Base-by-base conservation (phyloP, 2,113 vertebrate species). In the Ranitomeya variabilis region DNA sequence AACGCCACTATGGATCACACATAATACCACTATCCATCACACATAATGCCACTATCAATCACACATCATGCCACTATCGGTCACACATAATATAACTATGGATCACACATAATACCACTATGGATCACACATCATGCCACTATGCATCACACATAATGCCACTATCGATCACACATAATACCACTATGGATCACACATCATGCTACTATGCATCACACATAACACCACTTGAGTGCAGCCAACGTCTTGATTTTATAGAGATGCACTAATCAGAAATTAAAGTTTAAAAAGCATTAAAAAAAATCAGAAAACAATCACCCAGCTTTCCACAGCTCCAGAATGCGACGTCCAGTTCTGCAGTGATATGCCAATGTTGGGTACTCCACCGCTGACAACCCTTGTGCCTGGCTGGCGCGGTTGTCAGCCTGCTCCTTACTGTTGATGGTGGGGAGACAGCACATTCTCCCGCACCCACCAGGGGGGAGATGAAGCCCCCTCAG, bases 361-460 rank as follows among this genome's bases (percentile, higher is more conserved):
- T 45, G 15, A 45, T 45, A 5, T 45, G 37, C 37, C 37, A 5
- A 45, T 45, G 37, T 45, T 5, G 37, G 37, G 3, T 45, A 5
- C 37, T 45, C 26, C 26, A 2, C 67, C 0, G 23, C 23, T 71
- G 67, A 26, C 23, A 31, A 71, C 23, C 67, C 23, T 14, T 31
- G 67, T 16, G 26, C 7, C 6, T 5, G 16, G 69, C 69, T 37
- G 26, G 13, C 5, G 16, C 23, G 12, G 23, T 16, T 73, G 23
- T 73, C 69, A 73, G 23, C 26, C 69, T 2, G 69, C 26, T 21
- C 18, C 62, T 64, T 7, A 9, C 18, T 21, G 62, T 0, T 4
- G 19, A 64, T 64, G 71, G 77, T 91, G 90, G 90, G 92, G 92
- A 91, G 74, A 90, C 91, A 91, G 91, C 91, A 93, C 90, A 93